Percentiles rank a stretch among this genome's conserved stretches.
These are phyloP conservation scores for Plagodis pulveraria DNA, from an alignment of 2,888 invertebrate species.

Conservation along the genomic window DNA sequence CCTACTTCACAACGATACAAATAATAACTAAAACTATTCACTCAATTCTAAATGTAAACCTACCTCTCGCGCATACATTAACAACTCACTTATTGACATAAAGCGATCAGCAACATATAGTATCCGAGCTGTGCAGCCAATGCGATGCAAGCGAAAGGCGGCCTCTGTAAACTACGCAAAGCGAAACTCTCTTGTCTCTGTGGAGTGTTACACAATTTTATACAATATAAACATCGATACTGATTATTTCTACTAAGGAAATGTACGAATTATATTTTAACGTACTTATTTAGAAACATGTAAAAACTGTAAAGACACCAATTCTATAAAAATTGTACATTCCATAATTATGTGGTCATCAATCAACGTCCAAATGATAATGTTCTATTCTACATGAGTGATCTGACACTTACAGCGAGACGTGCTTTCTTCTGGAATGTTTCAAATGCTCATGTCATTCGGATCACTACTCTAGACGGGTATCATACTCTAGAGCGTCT, in stretches of 20 bases:
- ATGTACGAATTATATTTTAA: constrained; percentile 37
- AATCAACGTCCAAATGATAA: constrained; percentile 28
- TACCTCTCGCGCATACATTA: constrained; percentile 70
- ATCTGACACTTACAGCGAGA: constrained; percentile 34
- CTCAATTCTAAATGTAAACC: constrained; percentile 76
- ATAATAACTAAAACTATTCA: constrained; percentile 81
- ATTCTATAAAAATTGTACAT: constrained; percentile 43
- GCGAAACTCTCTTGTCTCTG: constrained; percentile 15
- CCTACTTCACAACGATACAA: constrained; percentile 82
- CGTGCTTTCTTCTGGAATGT: constrained; percentile 40
- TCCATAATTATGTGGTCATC: constrained; percentile 30
- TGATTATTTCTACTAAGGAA: constrained; percentile 41
- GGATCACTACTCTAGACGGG: constrained; percentile 25
- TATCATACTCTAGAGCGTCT: constrained; percentile 23
- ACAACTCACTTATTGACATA: constrained; percentile 49
- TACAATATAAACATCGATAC: constrained; percentile 38
- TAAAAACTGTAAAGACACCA: constrained; percentile 37
- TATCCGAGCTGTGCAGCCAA: constrained; percentile 32
- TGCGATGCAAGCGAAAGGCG: constrained; percentile 59
- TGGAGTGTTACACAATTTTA: constrained; percentile 32
- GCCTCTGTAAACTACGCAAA: constrained; percentile 35
- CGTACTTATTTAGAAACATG: constrained; percentile 39
- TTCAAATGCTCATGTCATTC: constrained; percentile 36
- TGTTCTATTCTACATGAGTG: constrained; percentile 37
- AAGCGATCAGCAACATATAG: constrained; percentile 18